A percentile compares a stretch with the other conserved stretches of the same genome.
phyloP scores from a whole-genome alignment of 2,797 vertebrate genomes.

The Thalassophryne amazonica region DNA sequence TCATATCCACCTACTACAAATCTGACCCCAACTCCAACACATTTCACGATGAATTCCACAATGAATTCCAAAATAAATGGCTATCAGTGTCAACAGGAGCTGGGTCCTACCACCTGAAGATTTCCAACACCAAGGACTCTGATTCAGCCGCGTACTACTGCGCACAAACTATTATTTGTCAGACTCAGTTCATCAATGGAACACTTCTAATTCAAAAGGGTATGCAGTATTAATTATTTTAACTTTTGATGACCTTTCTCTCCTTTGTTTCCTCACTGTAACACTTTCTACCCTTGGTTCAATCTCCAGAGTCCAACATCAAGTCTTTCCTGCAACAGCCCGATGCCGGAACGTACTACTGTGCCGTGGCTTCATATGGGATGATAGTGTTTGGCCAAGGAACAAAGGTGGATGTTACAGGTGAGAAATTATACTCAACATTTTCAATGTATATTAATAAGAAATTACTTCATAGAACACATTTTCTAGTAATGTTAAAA shows the following conservation, averaged over 20 bases:
- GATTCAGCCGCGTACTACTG: conserved; percentile 51
- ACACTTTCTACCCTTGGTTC: not conserved
- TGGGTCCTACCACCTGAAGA: conserved; percentile 25
- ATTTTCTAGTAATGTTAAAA: too few relatives aligned
- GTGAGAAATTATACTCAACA: conserved; percentile 16
- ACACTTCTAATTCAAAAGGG: conserved; percentile 29
- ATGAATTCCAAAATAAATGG: conserved; percentile 17
- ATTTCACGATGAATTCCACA: conserved; percentile 4
- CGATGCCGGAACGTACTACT: conserved; percentile 45
- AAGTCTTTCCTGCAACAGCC: conserved; percentile 29
- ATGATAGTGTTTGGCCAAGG: conserved; percentile 42
- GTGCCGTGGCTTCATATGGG: conserved; percentile 51
- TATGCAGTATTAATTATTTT: not conserved
- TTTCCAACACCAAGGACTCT: conserved; percentile 14
- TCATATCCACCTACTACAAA: conserved; percentile 20
- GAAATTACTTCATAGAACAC: too few relatives aligned
- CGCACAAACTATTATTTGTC: not conserved
- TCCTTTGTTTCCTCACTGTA: not conserved
- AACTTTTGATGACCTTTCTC: not conserved
- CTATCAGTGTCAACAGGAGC: conserved; percentile 10
- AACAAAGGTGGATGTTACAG: conserved; percentile 13
- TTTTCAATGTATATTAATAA: too few relatives aligned
- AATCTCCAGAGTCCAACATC: conserved; percentile 11
- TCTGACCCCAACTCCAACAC: accelerated
- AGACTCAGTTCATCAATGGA: conserved; percentile 4